phyloP scores from a whole-genome alignment of 2,888 invertebrate genomes.

The Aleiodes testaceus region DNA sequence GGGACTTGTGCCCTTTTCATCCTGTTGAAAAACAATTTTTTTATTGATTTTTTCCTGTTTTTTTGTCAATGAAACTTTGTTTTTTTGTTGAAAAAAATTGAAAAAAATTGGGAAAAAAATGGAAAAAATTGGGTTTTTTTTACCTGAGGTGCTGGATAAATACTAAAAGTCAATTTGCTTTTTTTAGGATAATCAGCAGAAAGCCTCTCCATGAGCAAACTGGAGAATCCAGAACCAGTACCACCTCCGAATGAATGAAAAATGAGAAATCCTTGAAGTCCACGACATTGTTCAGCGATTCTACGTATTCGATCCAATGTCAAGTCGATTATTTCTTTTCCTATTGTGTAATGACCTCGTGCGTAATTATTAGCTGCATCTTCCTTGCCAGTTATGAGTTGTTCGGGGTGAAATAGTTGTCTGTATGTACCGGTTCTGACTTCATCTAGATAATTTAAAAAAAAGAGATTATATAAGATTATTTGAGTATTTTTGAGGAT shows the following conservation, averaged over 20 bases:
- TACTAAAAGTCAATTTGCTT: constrained; percentile 93
- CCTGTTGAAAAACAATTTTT: no score
- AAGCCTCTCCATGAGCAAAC: constrained; percentile 92
- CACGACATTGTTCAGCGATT: constrained; percentile 90
- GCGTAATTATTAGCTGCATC: constrained; percentile 96
- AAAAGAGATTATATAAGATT: neutral
- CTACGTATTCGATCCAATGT: constrained; percentile 88
- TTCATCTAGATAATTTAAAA: constrained; percentile 76
- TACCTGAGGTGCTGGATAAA: constrained; percentile 95
- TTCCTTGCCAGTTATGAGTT: constrained; percentile 92
- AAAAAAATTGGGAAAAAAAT: no score
- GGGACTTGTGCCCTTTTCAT: no score
- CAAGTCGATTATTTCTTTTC: constrained; percentile 90
- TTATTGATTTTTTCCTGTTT: no score
- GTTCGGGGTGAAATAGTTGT: constrained; percentile 91
- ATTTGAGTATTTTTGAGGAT: no score
- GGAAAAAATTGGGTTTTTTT: no score
- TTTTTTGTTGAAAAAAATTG: no score
- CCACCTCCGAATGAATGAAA: constrained; percentile 95
- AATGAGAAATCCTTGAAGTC: constrained; percentile 89
- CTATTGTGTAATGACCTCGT: constrained; percentile 93
- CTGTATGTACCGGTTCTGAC: constrained; percentile 90
- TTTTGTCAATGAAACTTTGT: no score
- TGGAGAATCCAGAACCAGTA: constrained; percentile 94
- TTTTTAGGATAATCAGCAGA: constrained; percentile 96